Evolutionary conservation across 2,888 invertebrate genomes (phyloP).

Genomic region (Leptinotarsa peninsularis): DNA sequence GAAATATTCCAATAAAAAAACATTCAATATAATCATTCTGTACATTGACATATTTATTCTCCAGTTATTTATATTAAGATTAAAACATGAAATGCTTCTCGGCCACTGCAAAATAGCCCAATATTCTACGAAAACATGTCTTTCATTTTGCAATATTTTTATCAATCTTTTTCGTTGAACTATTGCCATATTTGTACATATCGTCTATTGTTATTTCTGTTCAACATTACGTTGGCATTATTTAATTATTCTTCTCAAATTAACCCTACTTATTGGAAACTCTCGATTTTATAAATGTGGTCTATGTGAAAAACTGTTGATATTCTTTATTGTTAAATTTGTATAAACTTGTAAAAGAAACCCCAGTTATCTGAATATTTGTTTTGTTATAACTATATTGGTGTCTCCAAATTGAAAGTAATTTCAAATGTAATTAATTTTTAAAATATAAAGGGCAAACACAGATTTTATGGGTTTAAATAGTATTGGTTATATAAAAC

Average conservation of each 20-base stretch:
- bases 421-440: not conserved
- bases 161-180: not conserved
- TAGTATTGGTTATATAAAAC: too few species aligned
- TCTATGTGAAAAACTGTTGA: slow-evolving; percentile 11
- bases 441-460: too few species aligned
- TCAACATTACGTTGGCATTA: not conserved
- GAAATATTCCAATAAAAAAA: too few species aligned
- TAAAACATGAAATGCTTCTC: not conserved
- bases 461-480: too few species aligned
- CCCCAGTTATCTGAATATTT: slow-evolving; percentile 6
- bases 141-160: not conserved
- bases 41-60: too few species aligned
- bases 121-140: not conserved
- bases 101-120: not conserved
- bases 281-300: slow-evolving; percentile 11
- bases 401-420: slow-evolving; percentile 1
- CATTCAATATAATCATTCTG: too few species aligned
- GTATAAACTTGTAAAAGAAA: slow-evolving; percentile 15
- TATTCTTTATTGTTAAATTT: slow-evolving; percentile 18
- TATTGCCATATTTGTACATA: not conserved
- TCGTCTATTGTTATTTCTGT: not conserved
- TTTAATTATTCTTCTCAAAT: not conserved
- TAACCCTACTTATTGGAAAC: slow-evolving; percentile 2
- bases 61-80: too few species aligned
- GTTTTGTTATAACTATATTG: slow-evolving; percentile 1